phyloP scores from a whole-genome alignment of 2,797 vertebrate species.

The Microctenopoma stevenorrisi region DNA sequence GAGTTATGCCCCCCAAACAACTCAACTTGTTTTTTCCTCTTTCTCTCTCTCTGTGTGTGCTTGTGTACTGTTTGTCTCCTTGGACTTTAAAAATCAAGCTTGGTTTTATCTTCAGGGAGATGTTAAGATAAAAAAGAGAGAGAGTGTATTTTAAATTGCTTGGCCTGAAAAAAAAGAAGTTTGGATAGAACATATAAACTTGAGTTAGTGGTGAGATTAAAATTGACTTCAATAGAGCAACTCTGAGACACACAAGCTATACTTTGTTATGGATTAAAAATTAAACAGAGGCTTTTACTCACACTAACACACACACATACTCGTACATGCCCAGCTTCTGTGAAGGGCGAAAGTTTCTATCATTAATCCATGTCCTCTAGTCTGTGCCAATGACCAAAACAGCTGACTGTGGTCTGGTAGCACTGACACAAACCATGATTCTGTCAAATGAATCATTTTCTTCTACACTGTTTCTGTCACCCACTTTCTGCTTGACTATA shows the following conservation, averaged over 20 bases:
- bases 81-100: conserved; percentile 83
- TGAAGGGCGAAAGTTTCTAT: conserved; percentile 76
- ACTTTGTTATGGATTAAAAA: conserved; percentile 59
- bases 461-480: neutral
- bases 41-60: conserved; percentile 18
- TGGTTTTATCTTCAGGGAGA: conserved; percentile 85
- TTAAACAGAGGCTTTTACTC: conserved; percentile 33
- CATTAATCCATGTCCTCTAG: conserved; percentile 85
- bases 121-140: conserved; percentile 81
- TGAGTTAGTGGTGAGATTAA: conserved; percentile 48
- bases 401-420: conserved; percentile 60
- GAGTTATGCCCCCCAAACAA: conserved; percentile 79
- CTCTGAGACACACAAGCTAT: conserved; percentile 27
- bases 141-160: conserved; percentile 39
- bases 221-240: conserved; percentile 56
- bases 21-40: conserved; percentile 69
- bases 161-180: conserved; percentile 49
- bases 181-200: conserved; percentile 50
- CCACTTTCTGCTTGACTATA: too few relatives aligned
- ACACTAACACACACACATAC: neutral
- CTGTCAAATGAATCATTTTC: neutral
- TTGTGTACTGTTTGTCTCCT: conserved; percentile 48
- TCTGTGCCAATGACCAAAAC: conserved; percentile 84
- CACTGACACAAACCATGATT: neutral
- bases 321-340: conserved; percentile 73